These are phyloP conservation scores for Chymomyza amoena DNA, from an alignment of 2,888 invertebrate genomes.

Conservation along the genomic window DNA sequence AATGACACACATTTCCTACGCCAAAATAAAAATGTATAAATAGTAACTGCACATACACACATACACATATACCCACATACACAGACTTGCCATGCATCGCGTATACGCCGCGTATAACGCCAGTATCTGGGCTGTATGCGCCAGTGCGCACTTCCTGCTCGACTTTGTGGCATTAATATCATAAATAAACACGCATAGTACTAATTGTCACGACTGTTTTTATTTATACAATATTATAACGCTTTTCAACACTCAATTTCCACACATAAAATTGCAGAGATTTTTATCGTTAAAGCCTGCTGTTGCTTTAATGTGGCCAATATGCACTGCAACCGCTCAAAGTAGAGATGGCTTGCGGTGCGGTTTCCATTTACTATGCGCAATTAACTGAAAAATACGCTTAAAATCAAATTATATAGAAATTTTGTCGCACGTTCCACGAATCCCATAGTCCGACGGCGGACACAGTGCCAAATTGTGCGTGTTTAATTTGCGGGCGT, in stretches of 20 bases:
- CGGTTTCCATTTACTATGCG: slow-evolving; percentile 21
- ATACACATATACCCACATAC: neutral
- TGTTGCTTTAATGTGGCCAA: neutral
- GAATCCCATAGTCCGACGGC: neutral
- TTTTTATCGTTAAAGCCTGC: neutral
- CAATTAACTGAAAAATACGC: slow-evolving; percentile 74
- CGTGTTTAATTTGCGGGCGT: slow-evolving; percentile 42
- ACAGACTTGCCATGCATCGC: neutral
- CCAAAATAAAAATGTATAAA: slow-evolving; percentile 1
- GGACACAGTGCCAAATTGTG: slow-evolving; percentile 14
- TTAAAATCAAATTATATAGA: slow-evolving; percentile 74
- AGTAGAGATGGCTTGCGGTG: neutral
- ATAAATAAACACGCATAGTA: slow-evolving; percentile 54
- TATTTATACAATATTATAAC: neutral
- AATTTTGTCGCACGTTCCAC: slow-evolving; percentile 68
- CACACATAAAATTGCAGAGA: neutral
- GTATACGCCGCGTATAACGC: slow-evolving; percentile 1
- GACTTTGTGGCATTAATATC: slow-evolving; percentile 9
- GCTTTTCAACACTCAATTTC: neutral
- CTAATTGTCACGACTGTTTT: slow-evolving; percentile 52
- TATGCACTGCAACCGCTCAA: neutral
- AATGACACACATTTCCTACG: slow-evolving; percentile 8
- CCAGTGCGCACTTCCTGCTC: slow-evolving; percentile 58
- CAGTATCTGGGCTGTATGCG: neutral
- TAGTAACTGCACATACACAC: neutral